Percentiles rank a stretch among this genome's conserved stretches.
Conservation (phyloP, 2,797 vertebrate species). For the Sternotherus odoratus region DNA sequence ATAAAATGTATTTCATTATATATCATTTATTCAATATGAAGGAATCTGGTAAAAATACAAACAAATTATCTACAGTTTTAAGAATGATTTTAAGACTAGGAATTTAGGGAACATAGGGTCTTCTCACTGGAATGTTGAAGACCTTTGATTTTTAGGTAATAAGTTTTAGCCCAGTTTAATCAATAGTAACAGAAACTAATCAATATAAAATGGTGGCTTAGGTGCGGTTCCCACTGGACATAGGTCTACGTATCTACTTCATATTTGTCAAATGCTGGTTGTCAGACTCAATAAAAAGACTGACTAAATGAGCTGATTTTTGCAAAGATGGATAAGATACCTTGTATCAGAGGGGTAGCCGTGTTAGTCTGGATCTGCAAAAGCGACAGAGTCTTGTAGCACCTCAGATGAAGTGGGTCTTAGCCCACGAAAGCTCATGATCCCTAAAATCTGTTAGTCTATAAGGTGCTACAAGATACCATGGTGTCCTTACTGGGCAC, state of each 20-base stretch:
- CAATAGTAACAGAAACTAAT: not conserved
- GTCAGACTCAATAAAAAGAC: not conserved
- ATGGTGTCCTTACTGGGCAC: not conserved
- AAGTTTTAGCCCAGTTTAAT: not conserved
- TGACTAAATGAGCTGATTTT: constrained; percentile 4
- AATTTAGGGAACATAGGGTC: not conserved
- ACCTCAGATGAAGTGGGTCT: too few species aligned
- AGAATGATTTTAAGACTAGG: constrained; percentile 12
- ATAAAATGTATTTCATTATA: not conserved
- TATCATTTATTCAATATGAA: not conserved
- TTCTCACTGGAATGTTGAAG: constrained; percentile 8
- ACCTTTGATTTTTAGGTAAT: not conserved
- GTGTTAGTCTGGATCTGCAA: too few species aligned
- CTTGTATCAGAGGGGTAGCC: too few species aligned
- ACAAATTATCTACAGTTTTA: not conserved
- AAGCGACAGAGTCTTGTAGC: too few species aligned
- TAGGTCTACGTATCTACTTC: not conserved
- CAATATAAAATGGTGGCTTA: not conserved
- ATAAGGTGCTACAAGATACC: too few species aligned
- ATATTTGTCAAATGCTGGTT: not conserved
- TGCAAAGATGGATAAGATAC: not conserved
- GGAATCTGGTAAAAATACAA: not conserved
- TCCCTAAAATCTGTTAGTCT: too few species aligned
- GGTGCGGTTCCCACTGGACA: not conserved
- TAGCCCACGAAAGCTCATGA: too few species aligned